Base-by-base conservation (phyloP, 2,797 vertebrate species). In the Fratercula arctica region DNA sequence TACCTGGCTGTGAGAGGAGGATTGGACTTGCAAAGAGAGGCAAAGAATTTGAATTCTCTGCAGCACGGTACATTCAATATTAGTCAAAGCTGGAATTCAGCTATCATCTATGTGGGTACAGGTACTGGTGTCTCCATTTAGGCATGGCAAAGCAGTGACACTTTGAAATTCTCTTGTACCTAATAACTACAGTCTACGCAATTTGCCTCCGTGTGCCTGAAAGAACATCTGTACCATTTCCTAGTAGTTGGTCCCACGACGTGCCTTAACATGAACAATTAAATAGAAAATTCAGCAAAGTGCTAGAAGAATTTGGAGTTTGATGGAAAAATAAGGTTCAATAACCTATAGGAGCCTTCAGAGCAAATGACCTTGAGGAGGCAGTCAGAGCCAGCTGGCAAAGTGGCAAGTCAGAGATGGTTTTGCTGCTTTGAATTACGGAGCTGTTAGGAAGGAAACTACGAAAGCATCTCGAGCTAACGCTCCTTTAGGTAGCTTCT, bases 81-180 rank as follows among this genome's bases (percentile, higher is more conserved):
- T 35, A 46, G 51, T 24, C 35, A 69, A 16, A 67, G 28, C 20
- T 74, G 82, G 56, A 80, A 53, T 26, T 45, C 8, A n/a, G 8
- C 39, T 60, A 4, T 8, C 25, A 25, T 11, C 33, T 20, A 0
- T 8, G 11, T 10, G 28, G 15, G 21, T 28, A 26, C 28, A 25
- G 48, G 23, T 26, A 45, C 43, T 56, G 28, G 13, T 14, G 25
- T 45, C 75, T 74, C 48, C 6, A 3, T 9, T 80, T 6, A 31
- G 50, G 29, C 23, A 39, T 4, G 9, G 16, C 57, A 91, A 67
- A 76, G 43, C 9, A 41, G 41, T 4, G 21, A 39, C 35, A 45
- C 24, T 23, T 54, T 9, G 28, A 77, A 77, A 64, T 29, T 70
- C 53, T 45, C 41, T 35, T 45, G 18, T 15, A 39, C 6, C 3